These are phyloP conservation scores for Pseudococcus jackbeardsleyi DNA, from an alignment of 2,888 invertebrate species.

Conservation along the genomic window DNA sequence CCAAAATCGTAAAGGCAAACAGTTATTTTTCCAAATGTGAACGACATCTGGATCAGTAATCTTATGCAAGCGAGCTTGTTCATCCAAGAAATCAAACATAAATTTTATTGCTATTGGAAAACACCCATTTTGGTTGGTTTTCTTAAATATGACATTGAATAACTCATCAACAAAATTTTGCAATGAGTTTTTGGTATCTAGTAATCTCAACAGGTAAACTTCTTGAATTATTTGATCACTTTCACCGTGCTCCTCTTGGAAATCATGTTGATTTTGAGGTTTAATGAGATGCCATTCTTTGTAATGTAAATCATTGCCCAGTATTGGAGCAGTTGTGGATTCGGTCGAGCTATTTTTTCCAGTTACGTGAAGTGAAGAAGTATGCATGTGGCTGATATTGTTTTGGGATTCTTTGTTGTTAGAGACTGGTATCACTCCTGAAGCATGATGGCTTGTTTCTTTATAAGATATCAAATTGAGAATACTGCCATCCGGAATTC, in stretches of 20 bases:
- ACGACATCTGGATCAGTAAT: neutral
- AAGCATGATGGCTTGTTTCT: slow-evolving; percentile 94
- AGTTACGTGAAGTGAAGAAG: no score
- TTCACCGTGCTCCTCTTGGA: slow-evolving; percentile 87
- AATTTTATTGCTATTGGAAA: slow-evolving; percentile 98
- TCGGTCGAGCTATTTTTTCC: slow-evolving; percentile 95
- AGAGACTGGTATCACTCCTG: slow-evolving; percentile 69
- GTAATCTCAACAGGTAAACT: slow-evolving; percentile 95
- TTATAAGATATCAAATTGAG: slow-evolving; percentile 91
- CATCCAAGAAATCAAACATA: slow-evolving; percentile 99
- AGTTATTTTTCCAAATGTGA: neutral
- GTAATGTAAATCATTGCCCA: slow-evolving; percentile 73
- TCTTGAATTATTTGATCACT: slow-evolving; percentile 99
- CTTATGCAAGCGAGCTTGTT: slow-evolving; percentile 75
- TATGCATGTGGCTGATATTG: slow-evolving; percentile 86
- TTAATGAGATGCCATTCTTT: slow-evolving; percentile 90
- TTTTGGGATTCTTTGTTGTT: slow-evolving; percentile 75
- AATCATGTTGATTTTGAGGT: slow-evolving; percentile 85
- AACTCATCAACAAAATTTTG: slow-evolving; percentile 98
- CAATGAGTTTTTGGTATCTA: slow-evolving; percentile 92
- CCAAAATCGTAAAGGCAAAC: neutral
- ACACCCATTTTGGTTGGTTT: slow-evolving; percentile 94
- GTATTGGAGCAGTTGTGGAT: slow-evolving; percentile 92
- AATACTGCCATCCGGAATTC: slow-evolving; percentile 93
- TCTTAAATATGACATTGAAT: slow-evolving; percentile 98